Evolutionary conservation across 2,888 invertebrate genomes (phyloP).

Genomic region (Eristalis intricaria): DNA sequence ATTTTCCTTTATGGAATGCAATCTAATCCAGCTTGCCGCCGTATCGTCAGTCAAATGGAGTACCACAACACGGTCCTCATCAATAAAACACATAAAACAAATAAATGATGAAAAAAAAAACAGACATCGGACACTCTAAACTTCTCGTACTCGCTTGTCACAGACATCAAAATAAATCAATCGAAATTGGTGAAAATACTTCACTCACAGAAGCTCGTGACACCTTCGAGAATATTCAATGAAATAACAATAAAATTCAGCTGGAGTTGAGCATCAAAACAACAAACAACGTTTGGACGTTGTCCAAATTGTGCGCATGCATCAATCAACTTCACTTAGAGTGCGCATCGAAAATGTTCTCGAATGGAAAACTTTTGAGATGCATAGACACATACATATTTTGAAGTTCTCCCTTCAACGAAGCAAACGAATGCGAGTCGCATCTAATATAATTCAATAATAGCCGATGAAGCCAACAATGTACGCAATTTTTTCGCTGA

Average conservation of each 20-base stretch:
- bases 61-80: no score
- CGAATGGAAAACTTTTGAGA: neutral
- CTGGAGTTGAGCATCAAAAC: neutral
- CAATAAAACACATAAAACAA: no score
- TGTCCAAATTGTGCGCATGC: neutral
- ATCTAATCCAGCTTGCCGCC: no score
- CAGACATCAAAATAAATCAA: neutral
- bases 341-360: neutral
- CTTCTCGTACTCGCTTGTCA: neutral
- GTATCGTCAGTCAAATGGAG: no score
- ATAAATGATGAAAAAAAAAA: neutral
- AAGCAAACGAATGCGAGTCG: neutral
- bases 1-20: no score
- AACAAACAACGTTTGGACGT: neutral
- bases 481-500: neutral
- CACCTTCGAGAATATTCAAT: neutral
- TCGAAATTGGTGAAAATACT: neutral
- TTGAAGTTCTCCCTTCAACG: neutral
- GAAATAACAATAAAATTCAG: neutral
- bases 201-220: neutral
- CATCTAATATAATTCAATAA: neutral
- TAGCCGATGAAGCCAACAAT: neutral
- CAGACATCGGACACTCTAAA: neutral
- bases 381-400: neutral
- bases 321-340: constrained; percentile 1